These are phyloP conservation scores for Zaprionus obscuricornis DNA, from an alignment of 2,888 invertebrate genomes.

Conservation along the genomic window DNA sequence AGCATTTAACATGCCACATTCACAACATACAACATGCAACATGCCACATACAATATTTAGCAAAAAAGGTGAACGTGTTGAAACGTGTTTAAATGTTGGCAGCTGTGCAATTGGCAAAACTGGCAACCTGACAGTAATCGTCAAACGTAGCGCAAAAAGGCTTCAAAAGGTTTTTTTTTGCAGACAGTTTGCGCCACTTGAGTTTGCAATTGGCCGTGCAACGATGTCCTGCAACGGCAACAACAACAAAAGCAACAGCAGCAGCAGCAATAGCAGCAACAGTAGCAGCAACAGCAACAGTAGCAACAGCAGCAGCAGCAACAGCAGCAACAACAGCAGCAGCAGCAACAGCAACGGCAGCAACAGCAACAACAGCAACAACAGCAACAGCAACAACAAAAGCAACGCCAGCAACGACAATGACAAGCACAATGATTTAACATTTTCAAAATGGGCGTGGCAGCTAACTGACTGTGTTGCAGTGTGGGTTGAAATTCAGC, in stretches of 20 bases:
- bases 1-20: no score
- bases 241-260: constrained; percentile 14
- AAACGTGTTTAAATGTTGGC: no score
- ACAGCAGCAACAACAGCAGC: neutral
- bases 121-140: no score
- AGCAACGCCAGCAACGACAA: constrained; percentile 25
- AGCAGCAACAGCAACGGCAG: neutral
- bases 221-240: constrained; percentile 35
- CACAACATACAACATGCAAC: no score
- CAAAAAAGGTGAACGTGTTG: no score
- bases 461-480: constrained; percentile 20
- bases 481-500: neutral
- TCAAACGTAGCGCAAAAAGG: constrained; percentile 5
- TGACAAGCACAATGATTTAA: constrained; percentile 57
- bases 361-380: constrained; percentile 12
- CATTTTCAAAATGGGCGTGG: constrained; percentile 49
- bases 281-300: no score
- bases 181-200: constrained; percentile 53
- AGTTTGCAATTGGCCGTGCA: constrained; percentile 73
- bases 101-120: no score
- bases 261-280: no score
- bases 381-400: constrained; percentile 4
- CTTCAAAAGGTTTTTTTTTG: constrained; percentile 28
- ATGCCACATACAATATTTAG: no score
- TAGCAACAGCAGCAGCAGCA: constrained; percentile 5